These are phyloP conservation scores for Lysiphlebus fabarum DNA, from an alignment of 1,140 invertebrate genomes.

Conservation along the genomic window DNA sequence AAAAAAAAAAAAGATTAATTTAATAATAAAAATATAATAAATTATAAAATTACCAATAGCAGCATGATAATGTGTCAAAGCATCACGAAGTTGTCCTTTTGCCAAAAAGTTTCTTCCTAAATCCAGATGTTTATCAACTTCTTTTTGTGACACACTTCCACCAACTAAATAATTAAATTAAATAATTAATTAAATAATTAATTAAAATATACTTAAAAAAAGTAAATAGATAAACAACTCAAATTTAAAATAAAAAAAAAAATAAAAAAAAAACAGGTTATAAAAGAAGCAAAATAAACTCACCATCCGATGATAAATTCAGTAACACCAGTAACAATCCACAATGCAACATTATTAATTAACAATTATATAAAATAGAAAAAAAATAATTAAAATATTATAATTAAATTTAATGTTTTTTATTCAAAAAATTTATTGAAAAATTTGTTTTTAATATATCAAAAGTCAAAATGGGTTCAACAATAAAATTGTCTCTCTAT, in stretches of 20 bases:
- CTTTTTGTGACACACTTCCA: slow-evolving; percentile 64
- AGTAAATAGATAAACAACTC: too few relatives aligned
- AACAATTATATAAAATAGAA: slow-evolving; percentile 20
- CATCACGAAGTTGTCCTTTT: slow-evolving; percentile 91
- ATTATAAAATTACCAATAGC: slow-evolving; percentile 80
- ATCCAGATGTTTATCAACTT: slow-evolving; percentile 90
- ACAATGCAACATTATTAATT: slow-evolving; percentile 43
- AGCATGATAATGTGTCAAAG: slow-evolving; percentile 95
- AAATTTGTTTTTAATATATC: too few relatives aligned
- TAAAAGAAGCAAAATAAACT: slow-evolving; percentile 41
- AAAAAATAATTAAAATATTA: slow-evolving; percentile 25
- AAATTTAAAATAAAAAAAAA: slow-evolving; percentile 3
- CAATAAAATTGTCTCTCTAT: slow-evolving; percentile 17
- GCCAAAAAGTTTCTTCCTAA: slow-evolving; percentile 87
- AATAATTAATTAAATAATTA: too few relatives aligned
- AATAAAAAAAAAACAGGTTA: not conserved
- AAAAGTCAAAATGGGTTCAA: too few relatives aligned
- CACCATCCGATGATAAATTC: slow-evolving; percentile 48
- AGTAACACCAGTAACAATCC: slow-evolving; percentile 44
- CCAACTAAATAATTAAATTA: too few relatives aligned
- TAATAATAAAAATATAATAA: not conserved
- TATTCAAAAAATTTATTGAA: too few relatives aligned
- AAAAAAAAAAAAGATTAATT: slow-evolving; percentile 7
- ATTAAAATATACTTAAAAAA: too few relatives aligned
- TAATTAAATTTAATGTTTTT: too few relatives aligned